Base-by-base conservation (phyloP, 2,888 invertebrate species). In the Acrobeloides nanus region DNA sequence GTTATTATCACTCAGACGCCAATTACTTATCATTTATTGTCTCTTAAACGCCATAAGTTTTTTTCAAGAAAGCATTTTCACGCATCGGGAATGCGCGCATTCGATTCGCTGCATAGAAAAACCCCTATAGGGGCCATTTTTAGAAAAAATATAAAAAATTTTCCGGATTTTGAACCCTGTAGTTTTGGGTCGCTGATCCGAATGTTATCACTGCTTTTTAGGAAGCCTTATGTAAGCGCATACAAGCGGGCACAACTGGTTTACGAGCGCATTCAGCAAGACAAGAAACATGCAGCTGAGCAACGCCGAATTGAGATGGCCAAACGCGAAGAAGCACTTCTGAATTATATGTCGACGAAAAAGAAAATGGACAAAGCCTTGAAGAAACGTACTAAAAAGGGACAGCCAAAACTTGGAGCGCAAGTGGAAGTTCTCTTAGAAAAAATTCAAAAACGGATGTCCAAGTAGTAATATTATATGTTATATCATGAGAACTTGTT, bases 391-490 rank as follows among this genome's bases (percentile, higher is more conserved):
- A 66, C 61, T 26, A 59, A 58, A 35, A 64, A 64, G 43, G 66
- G 66, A 15, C 66, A 66, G 38, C 66, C 66, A 17, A 66, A 66
- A 45, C 41, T 66, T 38, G 59, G 60, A 35, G 62, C 66, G 5
- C 66, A 66, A 46, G 54, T 66, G 29, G 61, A 55, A 10, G 59
- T 66, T 23, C 41, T 66, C 10, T 51, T 66, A 24, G 63, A 66
- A 42, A 59, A 55, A 38, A 61, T 64, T 25, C 54, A 64, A 41
- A 60, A 53, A 27, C 47, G 49, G 39, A 44, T 58, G 4, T 47
- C 21, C 5, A 50, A 56, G 21, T 24, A 50, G 31, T 8, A 25
- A 29, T n/a, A n/a, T n/a, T n/a, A n/a, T n/a, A n/a, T n/a, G n/a
- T n/a, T n/a, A n/a, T n/a, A n/a, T n/a, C n/a, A n/a, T n/a, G n/a